These are phyloP conservation scores for Sebastes alutus DNA, from an alignment of 2,797 vertebrate genomes.

Conservation along the genomic window DNA sequence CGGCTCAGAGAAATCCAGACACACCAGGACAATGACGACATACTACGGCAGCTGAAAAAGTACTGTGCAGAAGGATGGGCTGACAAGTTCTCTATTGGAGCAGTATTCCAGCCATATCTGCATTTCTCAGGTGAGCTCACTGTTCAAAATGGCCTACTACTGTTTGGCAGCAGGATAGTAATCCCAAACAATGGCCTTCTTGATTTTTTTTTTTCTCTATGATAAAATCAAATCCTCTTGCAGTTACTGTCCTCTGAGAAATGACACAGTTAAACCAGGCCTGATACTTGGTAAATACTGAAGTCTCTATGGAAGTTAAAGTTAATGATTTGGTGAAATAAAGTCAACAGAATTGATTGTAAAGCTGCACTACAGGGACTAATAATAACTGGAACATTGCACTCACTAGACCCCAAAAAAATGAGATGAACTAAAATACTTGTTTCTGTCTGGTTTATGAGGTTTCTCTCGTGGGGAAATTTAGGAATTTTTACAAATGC, in stretches of 20 bases:
- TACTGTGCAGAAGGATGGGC: slow-evolving; percentile 2
- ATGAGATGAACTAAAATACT: not conserved
- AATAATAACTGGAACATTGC: too few species aligned
- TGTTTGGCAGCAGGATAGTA: not conserved
- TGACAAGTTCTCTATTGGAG: not conserved
- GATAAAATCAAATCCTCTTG: too few species aligned
- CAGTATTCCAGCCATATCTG: not conserved
- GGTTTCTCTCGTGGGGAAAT: not conserved
- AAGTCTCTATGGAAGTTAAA: too few species aligned
- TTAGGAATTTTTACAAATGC: not conserved
- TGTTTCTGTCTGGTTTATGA: not conserved
- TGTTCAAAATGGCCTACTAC: not conserved
- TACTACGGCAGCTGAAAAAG: not conserved
- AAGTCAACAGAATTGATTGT: too few species aligned
- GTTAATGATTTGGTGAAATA: too few species aligned
- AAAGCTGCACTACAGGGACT: too few species aligned
- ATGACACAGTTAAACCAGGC: too few species aligned
- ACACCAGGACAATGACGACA: slow-evolving; percentile 4
- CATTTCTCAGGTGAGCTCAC: slow-evolving; percentile 23
- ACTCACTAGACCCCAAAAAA: too few species aligned
- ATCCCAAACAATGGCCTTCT: too few species aligned
- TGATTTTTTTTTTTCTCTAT: too few species aligned
- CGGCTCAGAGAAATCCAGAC: not conserved
- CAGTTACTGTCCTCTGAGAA: too few species aligned
- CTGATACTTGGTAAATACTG: too few species aligned